Base-by-base conservation (phyloP, 2,888 invertebrate species). In the Calameuta pallipes region DNA sequence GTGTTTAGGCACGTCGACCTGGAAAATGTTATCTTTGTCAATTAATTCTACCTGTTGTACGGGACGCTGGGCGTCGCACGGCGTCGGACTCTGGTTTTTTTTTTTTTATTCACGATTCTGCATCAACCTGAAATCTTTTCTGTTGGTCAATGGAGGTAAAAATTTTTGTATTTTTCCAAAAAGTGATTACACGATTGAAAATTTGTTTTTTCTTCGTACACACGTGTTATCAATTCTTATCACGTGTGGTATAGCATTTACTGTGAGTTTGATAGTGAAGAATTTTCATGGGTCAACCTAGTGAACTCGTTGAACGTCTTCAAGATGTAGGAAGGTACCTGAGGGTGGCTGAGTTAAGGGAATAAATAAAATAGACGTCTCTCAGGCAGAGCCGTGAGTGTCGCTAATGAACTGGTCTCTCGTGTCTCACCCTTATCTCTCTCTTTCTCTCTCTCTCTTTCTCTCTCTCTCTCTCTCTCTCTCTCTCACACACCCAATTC, bases 321-420 rank as follows among this genome's bases (percentile, higher is more conserved):
- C 23, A 30, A n/a, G 76, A 74, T 78, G 76, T 75, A 74, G 76
- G 68, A 74, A 68, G 69, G 15, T 34, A 31, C 69, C 11, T 69
- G 34, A 35, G 69, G 81, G 41, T 70, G 73, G 77, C 41, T 76
- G 80, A 70, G 73, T 73, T 68, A 69, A 41, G 30, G 71, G 69
- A 76, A 76, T 76, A 74, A 89, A 87, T 88, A 85, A 89, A 90
- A 90, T 88, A 90, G 89, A 90, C 88, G 89, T 89, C 88, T 87
- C 83, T 83, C 85, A 84, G 87, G 85, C 84, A 84, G 85, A 34
- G 33, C 83, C 84, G 87, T 83, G 87, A 88, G 88, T 89, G 88
- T 90, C 89, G 90, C 90, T 90, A 91, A 90, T 90, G 90, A 91
- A 91, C 90, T 90, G 89, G 90, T 90, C 88, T 88, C 86, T 85